phyloP scores from a whole-genome alignment of 2,888 invertebrate genomes.

The Lingula anatina region DNA sequence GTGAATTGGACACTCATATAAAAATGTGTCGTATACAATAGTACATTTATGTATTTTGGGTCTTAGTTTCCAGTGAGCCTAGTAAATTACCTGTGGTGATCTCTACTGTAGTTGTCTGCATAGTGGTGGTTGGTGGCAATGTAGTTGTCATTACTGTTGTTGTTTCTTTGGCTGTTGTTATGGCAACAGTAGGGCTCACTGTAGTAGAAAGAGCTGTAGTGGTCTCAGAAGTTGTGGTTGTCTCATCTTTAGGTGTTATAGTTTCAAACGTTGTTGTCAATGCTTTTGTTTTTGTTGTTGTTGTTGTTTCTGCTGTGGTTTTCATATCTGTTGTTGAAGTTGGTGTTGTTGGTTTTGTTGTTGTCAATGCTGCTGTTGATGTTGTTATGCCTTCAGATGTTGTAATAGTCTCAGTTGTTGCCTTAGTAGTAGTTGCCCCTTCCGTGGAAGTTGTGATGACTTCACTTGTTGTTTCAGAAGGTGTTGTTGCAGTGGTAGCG shows the following conservation, averaged over 20 bases:
- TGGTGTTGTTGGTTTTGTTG: neutral
- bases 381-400: conserved; percentile 1
- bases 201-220: neutral
- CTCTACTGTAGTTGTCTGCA: too few species aligned
- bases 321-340: neutral
- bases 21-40: too few species aligned
- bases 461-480: neutral
- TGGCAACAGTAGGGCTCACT: neutral
- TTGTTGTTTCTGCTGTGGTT: neutral
- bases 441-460: neutral
- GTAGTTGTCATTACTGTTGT: neutral
- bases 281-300: neutral
- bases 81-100: too few species aligned
- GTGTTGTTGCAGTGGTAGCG: neutral
- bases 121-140: conserved; percentile 1
- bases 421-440: neutral
- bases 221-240: neutral
- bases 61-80: too few species aligned
- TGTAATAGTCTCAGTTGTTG: conserved; percentile 1
- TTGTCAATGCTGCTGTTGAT: neutral
- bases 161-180: conserved; percentile 1
- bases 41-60: too few species aligned
- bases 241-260: neutral
- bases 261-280: conserved; percentile 1
- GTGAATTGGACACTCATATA: too few species aligned